These are phyloP conservation scores for Emys orbicularis DNA, from an alignment of 2,797 vertebrate species.

Conservation along the genomic window DNA sequence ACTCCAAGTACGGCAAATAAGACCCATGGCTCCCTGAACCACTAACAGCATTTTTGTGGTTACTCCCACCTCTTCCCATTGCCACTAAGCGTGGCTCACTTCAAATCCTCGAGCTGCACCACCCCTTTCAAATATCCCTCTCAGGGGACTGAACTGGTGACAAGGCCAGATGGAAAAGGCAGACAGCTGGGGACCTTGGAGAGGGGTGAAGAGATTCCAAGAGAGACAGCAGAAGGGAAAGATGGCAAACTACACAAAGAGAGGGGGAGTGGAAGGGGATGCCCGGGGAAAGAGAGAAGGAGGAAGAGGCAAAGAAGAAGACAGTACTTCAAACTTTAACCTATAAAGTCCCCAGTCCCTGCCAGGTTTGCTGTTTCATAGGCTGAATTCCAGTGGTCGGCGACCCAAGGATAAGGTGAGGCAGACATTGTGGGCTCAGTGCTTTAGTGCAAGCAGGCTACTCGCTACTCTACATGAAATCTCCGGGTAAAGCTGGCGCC, in stretches of 20 bases:
- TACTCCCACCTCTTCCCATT: neutral
- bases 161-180: neutral
- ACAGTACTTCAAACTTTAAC: neutral
- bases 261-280: neutral
- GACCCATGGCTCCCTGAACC: too few relatives aligned
- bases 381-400: neutral
- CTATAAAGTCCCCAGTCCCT: neutral
- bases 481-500: neutral
- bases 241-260: neutral
- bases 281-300: neutral
- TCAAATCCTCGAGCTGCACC: neutral
- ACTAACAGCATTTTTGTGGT: too few relatives aligned
- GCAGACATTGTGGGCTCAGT: neutral
- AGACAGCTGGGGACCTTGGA: neutral
- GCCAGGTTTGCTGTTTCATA: neutral
- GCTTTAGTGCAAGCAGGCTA: neutral
- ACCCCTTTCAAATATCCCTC: neutral
- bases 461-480: neutral
- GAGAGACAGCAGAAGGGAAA: neutral
- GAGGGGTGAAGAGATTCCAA: neutral
- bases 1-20: neutral
- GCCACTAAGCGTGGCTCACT: neutral
- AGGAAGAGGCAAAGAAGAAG: neutral
- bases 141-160: neutral
- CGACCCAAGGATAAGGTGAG: neutral